Evolutionary conservation across 53 echinoderm and acorn worm species (phyloP).

Genomic region (Paelopatides confundens): DNA sequence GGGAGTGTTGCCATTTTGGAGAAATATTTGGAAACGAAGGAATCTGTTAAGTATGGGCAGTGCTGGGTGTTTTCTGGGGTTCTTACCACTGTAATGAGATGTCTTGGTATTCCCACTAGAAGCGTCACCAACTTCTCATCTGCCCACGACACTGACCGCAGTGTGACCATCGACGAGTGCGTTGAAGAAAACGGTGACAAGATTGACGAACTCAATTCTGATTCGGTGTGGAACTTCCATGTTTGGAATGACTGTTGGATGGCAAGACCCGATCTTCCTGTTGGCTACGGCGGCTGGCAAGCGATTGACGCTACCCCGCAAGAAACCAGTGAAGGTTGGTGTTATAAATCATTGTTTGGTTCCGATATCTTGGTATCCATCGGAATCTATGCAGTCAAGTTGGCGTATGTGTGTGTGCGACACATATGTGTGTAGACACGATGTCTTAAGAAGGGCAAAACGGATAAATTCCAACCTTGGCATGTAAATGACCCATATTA

Average conservation of each 20-base stretch:
- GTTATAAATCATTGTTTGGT: too few relatives aligned
- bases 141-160: constrained; percentile 93
- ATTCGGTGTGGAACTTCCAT: constrained; percentile 76
- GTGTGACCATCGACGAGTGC: constrained; percentile 79
- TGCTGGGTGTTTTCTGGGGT: constrained; percentile 97
- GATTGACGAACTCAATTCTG: constrained; percentile 40
- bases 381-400: too few relatives aligned
- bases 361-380: too few relatives aligned
- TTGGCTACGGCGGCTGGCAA: constrained; percentile 90
- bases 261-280: constrained; percentile 80
- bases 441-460: too few relatives aligned
- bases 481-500: too few relatives aligned
- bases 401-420: too few relatives aligned
- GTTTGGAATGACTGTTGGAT: constrained; percentile 95
- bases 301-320: constrained; percentile 91
- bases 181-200: constrained; percentile 56
- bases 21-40: constrained; percentile 59
- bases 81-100: constrained; percentile 84
- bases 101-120: constrained; percentile 87
- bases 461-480: too few relatives aligned
- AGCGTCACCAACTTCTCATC: constrained; percentile 93
- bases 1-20: constrained; percentile 81
- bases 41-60: constrained; percentile 81
- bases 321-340: too few relatives aligned
- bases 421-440: too few relatives aligned